Evolutionary conservation across 2,113 vertebrate genomes (phyloP).

Genomic region (Holacanthus passer): DNA sequence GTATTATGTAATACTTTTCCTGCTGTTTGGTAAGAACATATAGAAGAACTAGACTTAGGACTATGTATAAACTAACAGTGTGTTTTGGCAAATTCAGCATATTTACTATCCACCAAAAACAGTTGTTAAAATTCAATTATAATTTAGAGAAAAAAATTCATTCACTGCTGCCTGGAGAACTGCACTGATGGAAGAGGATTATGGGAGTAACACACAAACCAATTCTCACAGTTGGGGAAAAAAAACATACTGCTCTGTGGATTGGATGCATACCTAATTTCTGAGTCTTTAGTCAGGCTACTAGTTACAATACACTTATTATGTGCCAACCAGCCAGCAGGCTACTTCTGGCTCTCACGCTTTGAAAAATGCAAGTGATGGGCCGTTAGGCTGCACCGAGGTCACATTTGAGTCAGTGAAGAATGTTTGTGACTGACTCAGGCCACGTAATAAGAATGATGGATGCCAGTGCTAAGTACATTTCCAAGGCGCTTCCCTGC

Average conservation of each 20-base stretch:
- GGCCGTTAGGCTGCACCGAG: neutral
- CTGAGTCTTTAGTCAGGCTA: no score
- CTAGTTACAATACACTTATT: neutral
- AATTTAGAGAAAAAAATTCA: neutral
- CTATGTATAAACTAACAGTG: neutral
- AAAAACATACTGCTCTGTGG: neutral
- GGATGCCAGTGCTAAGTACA: neutral
- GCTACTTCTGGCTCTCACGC: neutral
- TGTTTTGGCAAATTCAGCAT: neutral
- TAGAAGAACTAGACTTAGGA: neutral
- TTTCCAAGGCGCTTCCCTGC: neutral
- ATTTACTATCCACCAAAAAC: neutral
- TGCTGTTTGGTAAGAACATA: neutral
- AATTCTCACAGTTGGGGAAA: neutral
- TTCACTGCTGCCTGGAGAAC: neutral
- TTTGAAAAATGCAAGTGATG: neutral
- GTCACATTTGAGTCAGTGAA: slow-evolving; percentile 32
- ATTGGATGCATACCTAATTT: neutral
- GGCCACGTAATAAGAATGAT: slow-evolving; percentile 1
- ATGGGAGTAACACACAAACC: neutral
- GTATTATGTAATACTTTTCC: neutral
- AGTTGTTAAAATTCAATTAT: neutral
- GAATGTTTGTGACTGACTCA: slow-evolving; percentile 26
- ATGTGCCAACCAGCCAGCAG: neutral
- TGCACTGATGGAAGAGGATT: no score